Conservation (phyloP, 2,888 invertebrate species). For the Tachystola acroxantha region DNA sequence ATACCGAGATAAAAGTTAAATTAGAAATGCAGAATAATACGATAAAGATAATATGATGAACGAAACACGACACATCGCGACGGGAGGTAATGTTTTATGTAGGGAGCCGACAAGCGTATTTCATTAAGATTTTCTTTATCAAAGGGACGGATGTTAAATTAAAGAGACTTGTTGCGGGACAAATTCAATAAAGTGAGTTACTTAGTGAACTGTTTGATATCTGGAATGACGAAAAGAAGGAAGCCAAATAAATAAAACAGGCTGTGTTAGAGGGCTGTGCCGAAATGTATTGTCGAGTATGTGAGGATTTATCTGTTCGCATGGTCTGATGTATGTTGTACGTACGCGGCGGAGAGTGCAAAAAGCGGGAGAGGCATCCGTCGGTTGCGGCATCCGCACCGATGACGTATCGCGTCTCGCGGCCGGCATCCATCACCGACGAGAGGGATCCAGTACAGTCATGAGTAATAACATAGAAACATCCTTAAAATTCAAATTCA, state of each 20-base stretch:
- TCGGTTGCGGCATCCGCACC: conserved; percentile 25
- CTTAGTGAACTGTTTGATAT: not conserved
- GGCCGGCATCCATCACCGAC: conserved; percentile 36
- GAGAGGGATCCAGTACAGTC: conserved; percentile 12
- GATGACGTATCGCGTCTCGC: conserved; percentile 35
- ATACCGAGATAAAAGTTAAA: conserved; percentile 31
- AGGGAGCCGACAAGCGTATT: conserved; percentile 38
- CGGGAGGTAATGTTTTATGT: conserved; percentile 70
- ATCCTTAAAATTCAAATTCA: too few species aligned
- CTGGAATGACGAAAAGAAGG: too few species aligned
- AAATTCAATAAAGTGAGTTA: conserved; percentile 16
- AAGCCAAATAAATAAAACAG: not conserved
- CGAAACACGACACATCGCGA: conserved; percentile 52
- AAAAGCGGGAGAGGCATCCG: conserved; percentile 28
- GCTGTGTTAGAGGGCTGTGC: conserved; percentile 4
- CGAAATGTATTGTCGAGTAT: conserved; percentile 19
- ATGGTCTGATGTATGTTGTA: conserved; percentile 18
- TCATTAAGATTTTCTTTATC: conserved; percentile 49
- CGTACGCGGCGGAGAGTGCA: conserved; percentile 16
- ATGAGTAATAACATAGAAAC: too few species aligned
- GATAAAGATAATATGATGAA: conserved; percentile 63
- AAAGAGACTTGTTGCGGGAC: conserved; percentile 9
- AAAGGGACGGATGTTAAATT: conserved; percentile 23
- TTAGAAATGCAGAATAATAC: conserved; percentile 51
- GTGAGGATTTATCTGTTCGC: conserved; percentile 18